Conservation (phyloP, 2,113 vertebrate species). For the Ginglymostoma cirratum region DNA sequence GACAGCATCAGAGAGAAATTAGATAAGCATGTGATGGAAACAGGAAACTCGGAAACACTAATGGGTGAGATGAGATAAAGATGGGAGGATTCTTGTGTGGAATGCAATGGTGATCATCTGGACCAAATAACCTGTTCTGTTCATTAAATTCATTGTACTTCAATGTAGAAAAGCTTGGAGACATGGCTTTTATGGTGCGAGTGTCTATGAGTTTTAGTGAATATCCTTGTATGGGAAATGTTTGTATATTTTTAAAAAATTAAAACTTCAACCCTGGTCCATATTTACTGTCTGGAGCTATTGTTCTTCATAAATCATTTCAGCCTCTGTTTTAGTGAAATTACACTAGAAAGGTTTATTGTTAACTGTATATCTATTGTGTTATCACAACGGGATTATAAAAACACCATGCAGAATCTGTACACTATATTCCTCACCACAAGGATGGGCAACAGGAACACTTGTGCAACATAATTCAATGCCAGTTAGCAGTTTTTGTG, state of each 20-base stretch:
- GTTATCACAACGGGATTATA: neutral
- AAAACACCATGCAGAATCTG: neutral
- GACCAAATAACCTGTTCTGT: neutral
- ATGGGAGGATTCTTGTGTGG: neutral
- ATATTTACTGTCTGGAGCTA: neutral
- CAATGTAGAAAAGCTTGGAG: too few relatives aligned
- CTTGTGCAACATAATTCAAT: neutral
- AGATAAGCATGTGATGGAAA: neutral
- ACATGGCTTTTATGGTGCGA: neutral
- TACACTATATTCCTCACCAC: neutral
- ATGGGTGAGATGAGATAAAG: neutral
- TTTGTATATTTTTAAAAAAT: neutral
- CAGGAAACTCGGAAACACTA: neutral
- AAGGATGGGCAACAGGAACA: neutral
- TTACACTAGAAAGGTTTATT: neutral
- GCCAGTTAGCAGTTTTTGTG: neutral
- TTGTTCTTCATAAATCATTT: conserved; percentile 15
- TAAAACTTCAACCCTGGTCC: neutral
- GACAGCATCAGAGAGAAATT: neutral
- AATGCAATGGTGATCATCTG: neutral
- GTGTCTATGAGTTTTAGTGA: neutral
- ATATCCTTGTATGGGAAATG: neutral
- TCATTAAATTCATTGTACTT: neutral
- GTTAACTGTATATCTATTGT: neutral
- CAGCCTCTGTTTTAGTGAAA: neutral